A percentile compares a stretch with the other conserved stretches of the same genome.
Evolutionary conservation across 2,888 invertebrate species (phyloP).

Genomic region (Sepioteuthis lessoniana): DNA sequence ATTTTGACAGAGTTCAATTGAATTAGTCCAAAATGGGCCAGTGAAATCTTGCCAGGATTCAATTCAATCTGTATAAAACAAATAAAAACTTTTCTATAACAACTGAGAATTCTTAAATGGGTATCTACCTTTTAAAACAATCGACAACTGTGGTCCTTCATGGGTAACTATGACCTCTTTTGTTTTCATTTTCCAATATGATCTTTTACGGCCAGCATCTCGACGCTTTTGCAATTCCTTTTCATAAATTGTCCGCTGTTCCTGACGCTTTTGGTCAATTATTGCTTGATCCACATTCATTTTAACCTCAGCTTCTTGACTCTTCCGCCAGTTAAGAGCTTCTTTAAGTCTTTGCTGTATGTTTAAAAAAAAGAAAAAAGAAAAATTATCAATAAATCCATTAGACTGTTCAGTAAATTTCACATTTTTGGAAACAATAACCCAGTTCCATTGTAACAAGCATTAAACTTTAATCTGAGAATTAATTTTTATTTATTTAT

Average conservation of each 20-base stretch:
- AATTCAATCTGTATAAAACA: too few species aligned
- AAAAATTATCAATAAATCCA: neutral
- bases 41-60: too few species aligned
- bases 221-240: slow-evolving; percentile 61
- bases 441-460: neutral
- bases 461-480: neutral
- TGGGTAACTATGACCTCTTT: slow-evolving; percentile 56
- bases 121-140: slow-evolving; percentile 66
- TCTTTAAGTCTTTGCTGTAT: slow-evolving; percentile 76
- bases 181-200: slow-evolving; percentile 51
- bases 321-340: slow-evolving; percentile 82
- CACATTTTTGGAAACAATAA: neutral
- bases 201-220: slow-evolving; percentile 54
- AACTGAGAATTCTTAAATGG: too few species aligned
- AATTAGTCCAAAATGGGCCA: too few species aligned
- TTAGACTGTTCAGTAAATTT: neutral
- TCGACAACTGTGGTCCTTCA: slow-evolving; percentile 60
- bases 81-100: too few species aligned
- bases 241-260: slow-evolving; percentile 65
- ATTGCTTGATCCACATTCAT: slow-evolving; percentile 79
- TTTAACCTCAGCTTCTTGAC: slow-evolving; percentile 80
- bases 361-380: slow-evolving; percentile 52
- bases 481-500: too few species aligned
- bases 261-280: slow-evolving; percentile 80
- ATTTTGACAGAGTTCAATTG: too few species aligned